A percentile compares a stretch with the other conserved stretches of the same genome.
phyloP scores from a whole-genome alignment of 1,140 invertebrate species.

The Euglossa dilemma region DNA sequence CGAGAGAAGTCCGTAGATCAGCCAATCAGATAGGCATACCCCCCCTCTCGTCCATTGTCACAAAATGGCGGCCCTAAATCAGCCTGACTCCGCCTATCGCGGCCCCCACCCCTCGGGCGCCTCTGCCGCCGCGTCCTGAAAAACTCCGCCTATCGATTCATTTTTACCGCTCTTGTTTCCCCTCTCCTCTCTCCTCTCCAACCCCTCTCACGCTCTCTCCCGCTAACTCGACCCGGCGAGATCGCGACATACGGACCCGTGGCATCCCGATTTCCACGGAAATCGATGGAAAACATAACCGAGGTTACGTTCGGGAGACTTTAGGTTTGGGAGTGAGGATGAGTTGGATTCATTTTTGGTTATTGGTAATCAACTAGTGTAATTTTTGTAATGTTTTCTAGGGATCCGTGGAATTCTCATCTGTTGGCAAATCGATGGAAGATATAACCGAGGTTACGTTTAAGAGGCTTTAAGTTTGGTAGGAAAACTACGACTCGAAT shows the following conservation, averaged over 20 bases:
- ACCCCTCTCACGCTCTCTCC: conserved; percentile 11
- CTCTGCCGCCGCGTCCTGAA: conserved; percentile 77
- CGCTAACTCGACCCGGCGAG: too few relatives aligned
- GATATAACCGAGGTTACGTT: too few relatives aligned
- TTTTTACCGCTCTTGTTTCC: conserved; percentile 80
- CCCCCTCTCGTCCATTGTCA: conserved; percentile 81
- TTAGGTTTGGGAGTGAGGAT: too few relatives aligned
- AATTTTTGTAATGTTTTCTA: too few relatives aligned
- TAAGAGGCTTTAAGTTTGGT: too few relatives aligned
- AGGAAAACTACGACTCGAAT: too few relatives aligned
- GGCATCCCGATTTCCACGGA: conserved; percentile 32
- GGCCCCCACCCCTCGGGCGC: conserved; percentile 65
- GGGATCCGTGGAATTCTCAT: too few relatives aligned
- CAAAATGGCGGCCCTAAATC: conserved; percentile 83
- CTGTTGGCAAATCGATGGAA: too few relatives aligned
- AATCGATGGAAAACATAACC: too few relatives aligned
- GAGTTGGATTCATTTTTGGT: too few relatives aligned
- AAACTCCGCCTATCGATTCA: conserved; percentile 83
- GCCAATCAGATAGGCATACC: conserved; percentile 82
- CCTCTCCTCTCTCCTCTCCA: conserved; percentile 12
- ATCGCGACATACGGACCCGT: conserved; percentile 48
- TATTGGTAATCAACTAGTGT: too few relatives aligned
- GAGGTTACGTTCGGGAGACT: too few relatives aligned
- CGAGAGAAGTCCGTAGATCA: conserved; percentile 82
- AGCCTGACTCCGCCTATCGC: conserved; percentile 80